Conservation (phyloP, 1,140 invertebrate species). For the Ruditapes philippinarum region DNA sequence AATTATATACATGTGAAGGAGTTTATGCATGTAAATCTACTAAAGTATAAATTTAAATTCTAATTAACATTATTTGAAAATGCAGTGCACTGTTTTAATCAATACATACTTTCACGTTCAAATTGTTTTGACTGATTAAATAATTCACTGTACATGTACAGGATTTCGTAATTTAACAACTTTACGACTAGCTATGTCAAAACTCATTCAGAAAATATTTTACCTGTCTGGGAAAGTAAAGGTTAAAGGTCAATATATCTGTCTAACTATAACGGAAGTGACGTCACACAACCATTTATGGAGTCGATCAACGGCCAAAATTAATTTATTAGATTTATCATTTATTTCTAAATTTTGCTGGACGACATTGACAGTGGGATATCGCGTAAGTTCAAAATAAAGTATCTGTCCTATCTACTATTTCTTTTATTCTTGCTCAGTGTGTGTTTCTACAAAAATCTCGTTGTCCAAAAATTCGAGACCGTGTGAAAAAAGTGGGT, state of each 20-base stretch:
- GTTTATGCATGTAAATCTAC: too few species aligned
- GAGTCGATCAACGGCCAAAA: conserved; percentile 30
- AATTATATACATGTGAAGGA: too few species aligned
- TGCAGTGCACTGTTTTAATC: too few species aligned
- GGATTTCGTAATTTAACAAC: conserved; percentile 33
- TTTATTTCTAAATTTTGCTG: background rate
- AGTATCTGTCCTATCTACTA: too few species aligned
- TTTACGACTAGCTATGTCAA: background rate
- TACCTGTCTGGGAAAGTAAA: conserved; percentile 42
- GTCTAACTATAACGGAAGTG: conserved; percentile 60
- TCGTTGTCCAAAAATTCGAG: background rate
- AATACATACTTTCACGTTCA: background rate
- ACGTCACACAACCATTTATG: conserved; percentile 65
- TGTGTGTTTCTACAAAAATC: background rate
- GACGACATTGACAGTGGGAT: background rate
- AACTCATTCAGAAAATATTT: conserved; percentile 68
- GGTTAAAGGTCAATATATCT: conserved; percentile 58
- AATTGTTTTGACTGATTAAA: background rate
- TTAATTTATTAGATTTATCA: background rate
- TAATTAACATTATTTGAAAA: too few species aligned
- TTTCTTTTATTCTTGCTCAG: too few species aligned
- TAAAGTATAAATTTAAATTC: too few species aligned
- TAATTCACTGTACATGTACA: background rate
- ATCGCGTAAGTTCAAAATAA: background rate
- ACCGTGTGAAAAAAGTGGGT: conserved; percentile 6